Percentiles rank a stretch among this genome's conserved stretches.
Conservation (phyloP, 2,797 vertebrate species). For the Eremophila alpestris region DNA sequence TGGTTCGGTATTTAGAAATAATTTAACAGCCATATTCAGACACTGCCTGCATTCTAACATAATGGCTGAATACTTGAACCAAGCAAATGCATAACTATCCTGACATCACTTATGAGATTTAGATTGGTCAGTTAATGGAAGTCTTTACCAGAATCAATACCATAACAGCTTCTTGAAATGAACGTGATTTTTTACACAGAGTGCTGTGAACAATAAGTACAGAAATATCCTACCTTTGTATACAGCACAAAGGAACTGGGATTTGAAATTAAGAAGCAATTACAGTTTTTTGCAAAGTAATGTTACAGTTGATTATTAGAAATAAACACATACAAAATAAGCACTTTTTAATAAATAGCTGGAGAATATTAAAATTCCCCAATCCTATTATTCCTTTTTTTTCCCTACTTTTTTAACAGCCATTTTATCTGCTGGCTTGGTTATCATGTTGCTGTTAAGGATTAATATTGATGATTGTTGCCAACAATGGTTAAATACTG, state of each 20-base stretch:
- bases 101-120: constrained; percentile 87
- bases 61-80: constrained; percentile 81
- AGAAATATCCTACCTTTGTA: constrained; percentile 80
- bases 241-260: constrained; percentile 74
- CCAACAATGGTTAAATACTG: constrained; percentile 70
- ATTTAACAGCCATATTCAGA: constrained; percentile 83
- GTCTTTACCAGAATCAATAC: constrained; percentile 87
- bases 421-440: constrained; percentile 76
- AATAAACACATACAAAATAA: constrained; percentile 79
- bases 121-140: constrained; percentile 88
- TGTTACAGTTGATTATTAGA: constrained; percentile 75
- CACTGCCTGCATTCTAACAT: constrained; percentile 81
- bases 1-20: constrained; percentile 86
- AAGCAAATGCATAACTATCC: constrained; percentile 83
- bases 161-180: constrained; percentile 86
- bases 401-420: constrained; percentile 73
- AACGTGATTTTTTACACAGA: constrained; percentile 81
- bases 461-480: constrained; percentile 75
- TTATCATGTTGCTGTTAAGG: constrained; percentile 74
- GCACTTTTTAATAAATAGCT: constrained; percentile 76
- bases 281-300: constrained; percentile 77
- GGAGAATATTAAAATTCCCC: constrained; percentile 70
- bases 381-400: constrained; percentile 74
- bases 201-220: constrained; percentile 79
- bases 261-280: constrained; percentile 82